phyloP scores from a whole-genome alignment of 1,140 invertebrate genomes.

The Lanistes nyassanus region DNA sequence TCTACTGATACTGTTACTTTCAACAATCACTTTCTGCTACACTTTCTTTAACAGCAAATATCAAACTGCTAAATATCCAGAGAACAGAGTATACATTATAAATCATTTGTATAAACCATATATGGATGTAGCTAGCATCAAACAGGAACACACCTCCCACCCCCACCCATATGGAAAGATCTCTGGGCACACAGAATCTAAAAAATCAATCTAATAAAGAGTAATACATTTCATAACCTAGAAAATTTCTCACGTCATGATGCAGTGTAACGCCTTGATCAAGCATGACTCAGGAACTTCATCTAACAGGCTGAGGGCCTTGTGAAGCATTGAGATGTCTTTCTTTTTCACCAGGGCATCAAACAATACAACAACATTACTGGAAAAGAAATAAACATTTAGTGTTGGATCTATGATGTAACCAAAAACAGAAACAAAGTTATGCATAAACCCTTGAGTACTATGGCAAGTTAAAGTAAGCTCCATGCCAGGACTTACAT shows the following conservation, averaged over 20 bases:
- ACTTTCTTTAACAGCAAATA: too few species aligned
- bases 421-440: neutral
- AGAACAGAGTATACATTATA: neutral
- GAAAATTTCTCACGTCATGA: neutral
- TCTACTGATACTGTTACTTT: too few species aligned
- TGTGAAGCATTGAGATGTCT: neutral
- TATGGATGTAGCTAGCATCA: neutral
- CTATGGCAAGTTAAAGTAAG: too few species aligned
- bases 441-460: too few species aligned
- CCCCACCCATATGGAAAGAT: too few species aligned
- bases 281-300: constrained; percentile 14
- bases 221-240: neutral
- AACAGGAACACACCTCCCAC: too few species aligned
- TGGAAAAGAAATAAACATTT: neutral
- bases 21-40: too few species aligned
- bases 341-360: neutral
- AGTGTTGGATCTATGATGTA: neutral
- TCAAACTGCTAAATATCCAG: neutral
- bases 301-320: neutral
- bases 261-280: constrained; percentile 1
- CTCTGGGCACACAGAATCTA: neutral
- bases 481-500: too few species aligned
- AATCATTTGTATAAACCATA: neutral
- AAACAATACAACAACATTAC: neutral
- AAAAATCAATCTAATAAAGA: neutral